A percentile compares a stretch with the other conserved stretches of the same genome.
Evolutionary conservation across 2,797 vertebrate genomes (phyloP).

Genomic region (Sebastes cheni): DNA sequence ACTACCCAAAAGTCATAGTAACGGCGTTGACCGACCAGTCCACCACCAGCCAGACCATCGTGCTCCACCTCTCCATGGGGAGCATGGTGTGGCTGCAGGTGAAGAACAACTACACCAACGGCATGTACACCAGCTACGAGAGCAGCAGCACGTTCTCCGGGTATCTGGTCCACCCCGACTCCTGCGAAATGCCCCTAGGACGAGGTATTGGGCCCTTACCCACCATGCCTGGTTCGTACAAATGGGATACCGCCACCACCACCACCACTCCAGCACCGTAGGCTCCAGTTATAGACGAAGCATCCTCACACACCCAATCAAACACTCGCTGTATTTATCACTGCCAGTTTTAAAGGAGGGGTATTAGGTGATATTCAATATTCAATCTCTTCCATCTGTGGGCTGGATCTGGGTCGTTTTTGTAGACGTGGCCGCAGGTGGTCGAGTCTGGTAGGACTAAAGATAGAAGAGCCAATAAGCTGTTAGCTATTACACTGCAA

Average conservation of each 20-base stretch:
- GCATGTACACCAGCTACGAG: constrained; percentile 48
- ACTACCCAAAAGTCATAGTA: constrained; percentile 43
- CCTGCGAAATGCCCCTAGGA: constrained; percentile 43
- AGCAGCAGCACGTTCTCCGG: constrained; percentile 76
- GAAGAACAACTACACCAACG: constrained; percentile 61
- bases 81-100: constrained; percentile 81
- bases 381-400: background rate
- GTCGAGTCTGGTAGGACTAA: background rate
- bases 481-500: too few relatives aligned
- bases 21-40: constrained; percentile 29
- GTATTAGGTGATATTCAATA: background rate
- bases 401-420: background rate
- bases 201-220: too few relatives aligned
- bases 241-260: too few relatives aligned
- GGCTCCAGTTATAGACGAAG: constrained; percentile 2
- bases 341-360: constrained; percentile 37
- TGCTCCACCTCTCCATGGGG: constrained; percentile 55
- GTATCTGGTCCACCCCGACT: constrained; percentile 76
- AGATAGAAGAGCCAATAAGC: too few relatives aligned
- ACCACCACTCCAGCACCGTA: background rate
- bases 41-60: constrained; percentile 61
- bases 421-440: background rate
- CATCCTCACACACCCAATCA: constrained; percentile 37
- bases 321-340: constrained; percentile 38
- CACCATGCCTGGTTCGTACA: background rate